These are phyloP conservation scores for Doris montereyensis DNA, from an alignment of 2,888 invertebrate genomes.

Conservation along the genomic window DNA sequence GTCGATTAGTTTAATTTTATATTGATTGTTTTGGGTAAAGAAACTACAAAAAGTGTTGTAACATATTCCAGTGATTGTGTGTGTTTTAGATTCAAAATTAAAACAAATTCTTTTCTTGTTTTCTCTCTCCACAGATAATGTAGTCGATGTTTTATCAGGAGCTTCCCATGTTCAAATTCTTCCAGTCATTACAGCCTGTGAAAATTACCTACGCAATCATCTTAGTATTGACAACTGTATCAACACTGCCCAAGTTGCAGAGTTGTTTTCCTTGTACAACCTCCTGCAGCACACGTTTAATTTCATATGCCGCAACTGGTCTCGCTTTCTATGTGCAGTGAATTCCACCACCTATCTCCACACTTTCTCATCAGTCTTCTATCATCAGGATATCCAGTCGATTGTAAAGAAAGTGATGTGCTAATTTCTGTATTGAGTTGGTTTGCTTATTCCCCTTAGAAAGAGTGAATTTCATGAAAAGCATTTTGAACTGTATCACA, in stretches of 20 bases:
- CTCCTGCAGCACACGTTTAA: constrained; percentile 78
- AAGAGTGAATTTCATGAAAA: constrained; percentile 72
- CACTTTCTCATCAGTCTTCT: constrained; percentile 79
- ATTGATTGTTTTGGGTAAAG: no score
- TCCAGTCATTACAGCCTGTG: constrained; percentile 80
- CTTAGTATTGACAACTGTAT: constrained; percentile 82
- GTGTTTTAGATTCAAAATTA: no score
- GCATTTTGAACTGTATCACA: constrained; percentile 75
- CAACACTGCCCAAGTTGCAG: constrained; percentile 81
- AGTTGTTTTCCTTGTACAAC: constrained; percentile 79
- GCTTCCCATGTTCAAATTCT: constrained; percentile 81
- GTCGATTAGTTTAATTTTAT: no score
- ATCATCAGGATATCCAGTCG: constrained; percentile 80
- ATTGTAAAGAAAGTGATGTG: constrained; percentile 79
- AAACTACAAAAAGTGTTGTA: no score
- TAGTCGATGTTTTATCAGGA: constrained; percentile 81
- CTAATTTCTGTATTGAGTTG: constrained; percentile 78
- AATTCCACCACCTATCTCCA: constrained; percentile 78
- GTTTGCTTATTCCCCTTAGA: constrained; percentile 75
- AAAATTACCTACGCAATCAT: constrained; percentile 79
- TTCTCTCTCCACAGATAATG: constrained; percentile 74
- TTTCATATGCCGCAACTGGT: constrained; percentile 79
- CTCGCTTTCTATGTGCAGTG: constrained; percentile 77
- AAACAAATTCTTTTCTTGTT: constrained; percentile 1
- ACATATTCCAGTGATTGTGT: no score